Evolutionary conservation across 2,888 invertebrate genomes (phyloP).

Genomic region (Tortricodes alternella): DNA sequence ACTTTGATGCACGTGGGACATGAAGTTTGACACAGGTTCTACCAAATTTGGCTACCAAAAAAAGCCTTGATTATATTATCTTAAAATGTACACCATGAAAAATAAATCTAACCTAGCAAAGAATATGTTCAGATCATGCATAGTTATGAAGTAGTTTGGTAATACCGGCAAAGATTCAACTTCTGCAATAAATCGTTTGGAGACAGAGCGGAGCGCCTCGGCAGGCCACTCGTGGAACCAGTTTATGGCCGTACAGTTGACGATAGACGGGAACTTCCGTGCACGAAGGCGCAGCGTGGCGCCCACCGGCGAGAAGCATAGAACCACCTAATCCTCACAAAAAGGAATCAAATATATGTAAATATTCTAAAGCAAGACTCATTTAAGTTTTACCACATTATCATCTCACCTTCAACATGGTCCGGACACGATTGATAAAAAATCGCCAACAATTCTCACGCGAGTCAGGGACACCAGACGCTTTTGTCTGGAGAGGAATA

Average conservation of each 20-base stretch:
- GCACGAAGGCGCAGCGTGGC: conserved; percentile 93
- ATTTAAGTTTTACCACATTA: no score
- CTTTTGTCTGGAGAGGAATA: conserved; percentile 84
- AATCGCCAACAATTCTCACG: conserved; percentile 97
- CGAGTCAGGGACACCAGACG: conserved; percentile 91
- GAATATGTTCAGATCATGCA: background rate
- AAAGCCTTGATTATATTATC: background rate
- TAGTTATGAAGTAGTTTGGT: background rate
- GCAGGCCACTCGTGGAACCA: conserved; percentile 99
- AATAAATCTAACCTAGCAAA: background rate
- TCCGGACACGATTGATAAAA: conserved; percentile 94
- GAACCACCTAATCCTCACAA: conserved; percentile 81
- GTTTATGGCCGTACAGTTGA: conserved; percentile 96
- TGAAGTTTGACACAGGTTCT: conserved; percentile 89
- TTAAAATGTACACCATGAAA: background rate
- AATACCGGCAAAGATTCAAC: conserved; percentile 88
- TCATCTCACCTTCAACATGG: conserved; percentile 83
- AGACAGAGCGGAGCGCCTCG: conserved; percentile 95
- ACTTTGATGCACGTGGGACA: conserved; percentile 94
- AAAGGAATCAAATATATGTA: background rate
- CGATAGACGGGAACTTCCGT: conserved; percentile 96
- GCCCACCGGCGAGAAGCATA: conserved; percentile 98
- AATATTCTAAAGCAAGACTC: no score
- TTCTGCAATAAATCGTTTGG: conserved; percentile 90
- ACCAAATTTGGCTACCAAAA: conserved; percentile 78